Evolutionary conservation across 1,140 invertebrate genomes (phyloP), one percentile per base, ranked within the genome.

Genomic region (Leptonema lineaticorne): DNA sequence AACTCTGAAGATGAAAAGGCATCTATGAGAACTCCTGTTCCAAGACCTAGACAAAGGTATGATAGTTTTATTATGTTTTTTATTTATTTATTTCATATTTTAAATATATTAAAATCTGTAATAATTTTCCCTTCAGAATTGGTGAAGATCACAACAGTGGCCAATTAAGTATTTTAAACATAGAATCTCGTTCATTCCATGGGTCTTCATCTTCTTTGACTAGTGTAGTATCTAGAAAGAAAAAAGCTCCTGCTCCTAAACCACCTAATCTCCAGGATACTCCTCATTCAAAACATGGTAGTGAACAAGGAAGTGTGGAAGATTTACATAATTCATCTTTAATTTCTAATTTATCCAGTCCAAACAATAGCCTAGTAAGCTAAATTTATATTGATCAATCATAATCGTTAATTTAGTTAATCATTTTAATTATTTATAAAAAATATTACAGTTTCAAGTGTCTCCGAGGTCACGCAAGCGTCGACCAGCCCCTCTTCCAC

Each of bases 11-110:
- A 85, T 29, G 83, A 83, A 66, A 78, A 81, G 50, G 27, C 37
- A 22, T 75, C 60, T 46, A 56, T 45, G 11, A 46, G 50, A 29
- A 72, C 74, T 9, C 86, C 87, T 4, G 77, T 87, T 63, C 86
- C 86, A n/a, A 84, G 82, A 73, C 86, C 85, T 9, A 79, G 77
- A 6, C 76, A 79, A 59, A 78, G 79, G 82, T 84, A 75, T 62
- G 45, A 9, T 37, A 26, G 11, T 63, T 63, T 41, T 41, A 41
- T 41, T 46, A 20, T 41, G 28, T 20, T 62, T 14, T 33, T 37
- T 29, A 48, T 33, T 16, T n/a, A n/a, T n/a, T n/a, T n/a, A n/a
- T n/a, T n/a, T n/a, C n/a, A n/a, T 5, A 33, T 41, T 29, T 8
- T 6, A 62, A 41, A 22, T 27, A 64, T 64, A 48, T 29, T 57